Percentiles rank a stretch among this genome's conserved stretches.
phyloP scores from a whole-genome alignment of 2,113 vertebrate genomes.

The Glareola pratincola region DNA sequence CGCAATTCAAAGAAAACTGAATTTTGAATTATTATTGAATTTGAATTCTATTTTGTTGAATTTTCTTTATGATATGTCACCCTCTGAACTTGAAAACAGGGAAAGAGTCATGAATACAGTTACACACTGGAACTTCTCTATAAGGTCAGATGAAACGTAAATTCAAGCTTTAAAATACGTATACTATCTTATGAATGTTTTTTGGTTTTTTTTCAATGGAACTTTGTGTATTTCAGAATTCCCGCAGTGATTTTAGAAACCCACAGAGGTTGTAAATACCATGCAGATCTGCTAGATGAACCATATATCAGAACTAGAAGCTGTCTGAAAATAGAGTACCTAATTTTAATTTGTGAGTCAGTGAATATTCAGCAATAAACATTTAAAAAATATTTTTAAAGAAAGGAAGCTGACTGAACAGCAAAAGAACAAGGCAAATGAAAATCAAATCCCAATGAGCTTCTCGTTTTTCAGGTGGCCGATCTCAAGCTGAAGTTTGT shows the following conservation, averaged over 20 bases:
- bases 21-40: neutral
- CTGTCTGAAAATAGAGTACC: neutral
- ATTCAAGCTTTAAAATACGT: neutral
- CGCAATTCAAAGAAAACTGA: neutral
- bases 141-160: neutral
- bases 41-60: neutral
- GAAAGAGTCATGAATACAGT: neutral
- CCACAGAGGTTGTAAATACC: neutral
- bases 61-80: neutral
- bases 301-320: neutral
- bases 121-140: neutral
- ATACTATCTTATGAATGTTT: neutral
- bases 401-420: neutral
- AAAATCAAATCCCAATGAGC: constrained; percentile 36
- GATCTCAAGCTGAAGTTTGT: constrained; percentile 19
- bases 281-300: neutral
- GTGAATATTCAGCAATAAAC: neutral
- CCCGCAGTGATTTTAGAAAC: neutral
- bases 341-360: neutral
- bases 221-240: neutral
- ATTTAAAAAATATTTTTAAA: neutral
- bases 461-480: constrained; percentile 4
- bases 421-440: constrained; percentile 21
- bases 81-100: neutral
- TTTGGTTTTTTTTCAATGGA: neutral